Base-by-base conservation (phyloP, 1,140 invertebrate species). In the Atopsyche davidsoni region DNA sequence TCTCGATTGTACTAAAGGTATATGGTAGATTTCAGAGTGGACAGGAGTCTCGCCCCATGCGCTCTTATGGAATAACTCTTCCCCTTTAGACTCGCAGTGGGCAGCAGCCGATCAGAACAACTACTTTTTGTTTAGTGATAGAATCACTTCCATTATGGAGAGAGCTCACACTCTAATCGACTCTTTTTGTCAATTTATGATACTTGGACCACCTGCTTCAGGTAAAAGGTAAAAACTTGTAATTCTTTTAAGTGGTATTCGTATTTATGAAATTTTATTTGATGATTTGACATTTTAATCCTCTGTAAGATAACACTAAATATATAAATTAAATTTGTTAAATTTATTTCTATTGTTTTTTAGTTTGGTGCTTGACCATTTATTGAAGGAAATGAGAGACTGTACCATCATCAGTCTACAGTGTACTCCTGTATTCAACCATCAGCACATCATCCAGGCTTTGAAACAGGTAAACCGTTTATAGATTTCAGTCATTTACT, bases 381-480 rank as follows among this genome's bases (percentile, higher is more conserved):
- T 71, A 1, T 36, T 70, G 2, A 71, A 66, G 53, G 68, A 71
- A 46, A 55, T 57, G 1, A 23, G 48, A 24, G 66, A 68, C 43
- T 60, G 60, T 0, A 59, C 62, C 0, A 56, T 72, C 3, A 64
- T 74, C 42, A 66, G 59, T 9, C 65, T 74, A 3, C 63, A 69
- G 39, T 74, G 72, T 45, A 72, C 72, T 3, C 70, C 69, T 3
- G 59, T 71, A 18, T 59, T 71, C 18, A 64, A 67, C 35, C 64
- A 69, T 0, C 51, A 61, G 4, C 64, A 72, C 44, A 69, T 74
- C 16, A 70, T 74, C 6, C 63, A 62, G 4, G 65, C 69, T 57
- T 40, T 74, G 1, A 72, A 69, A 63, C 62, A 68, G 57, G 72
- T 74, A 60, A 60, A n/a, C n/a, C n/a, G n/a, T n/a, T n/a, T n/a